Conservation (phyloP, 2,797 vertebrate genomes). For the Lacerta agilis region DNA sequence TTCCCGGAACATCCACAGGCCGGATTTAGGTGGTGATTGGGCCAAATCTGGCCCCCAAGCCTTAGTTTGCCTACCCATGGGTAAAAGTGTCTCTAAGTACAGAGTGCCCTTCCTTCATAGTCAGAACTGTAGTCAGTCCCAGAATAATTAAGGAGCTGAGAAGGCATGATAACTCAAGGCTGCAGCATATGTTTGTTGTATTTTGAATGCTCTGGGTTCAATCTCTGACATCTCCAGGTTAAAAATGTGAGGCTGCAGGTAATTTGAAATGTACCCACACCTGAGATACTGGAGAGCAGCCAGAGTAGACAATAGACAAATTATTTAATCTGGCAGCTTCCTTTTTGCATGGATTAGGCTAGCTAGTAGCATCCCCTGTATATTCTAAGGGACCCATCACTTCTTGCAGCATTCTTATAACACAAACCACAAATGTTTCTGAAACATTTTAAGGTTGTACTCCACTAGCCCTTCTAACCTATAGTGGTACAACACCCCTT, state of each 20-base stretch:
- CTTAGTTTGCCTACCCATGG: too few relatives aligned
- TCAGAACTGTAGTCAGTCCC: not conserved
- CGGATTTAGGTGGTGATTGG: too few relatives aligned
- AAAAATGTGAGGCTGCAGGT: not conserved
- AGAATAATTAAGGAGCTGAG: not conserved
- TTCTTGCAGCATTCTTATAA: not conserved
- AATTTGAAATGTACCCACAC: not conserved
- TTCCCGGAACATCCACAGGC: too few relatives aligned
- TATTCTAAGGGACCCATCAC: not conserved
- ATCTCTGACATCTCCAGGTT: not conserved
- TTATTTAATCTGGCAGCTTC: too few relatives aligned
- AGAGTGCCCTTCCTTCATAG: not conserved
- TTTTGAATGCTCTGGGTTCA: too few relatives aligned
- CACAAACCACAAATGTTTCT: not conserved
- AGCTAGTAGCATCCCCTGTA: too few relatives aligned
- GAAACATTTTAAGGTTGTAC: not conserved
- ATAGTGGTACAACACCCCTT: not conserved
- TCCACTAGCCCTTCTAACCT: too few relatives aligned
- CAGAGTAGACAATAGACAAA: too few relatives aligned
- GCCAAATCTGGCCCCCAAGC: too few relatives aligned
- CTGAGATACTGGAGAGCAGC: too few relatives aligned
- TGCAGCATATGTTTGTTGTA: too few relatives aligned
- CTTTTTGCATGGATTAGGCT: too few relatives aligned
- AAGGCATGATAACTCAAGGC: not conserved
- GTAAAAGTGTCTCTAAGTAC: not conserved